Percentiles rank a stretch among this genome's conserved stretches.
Conservation (phyloP, 2,113 vertebrate genomes). For the Tetrao urogallus region DNA sequence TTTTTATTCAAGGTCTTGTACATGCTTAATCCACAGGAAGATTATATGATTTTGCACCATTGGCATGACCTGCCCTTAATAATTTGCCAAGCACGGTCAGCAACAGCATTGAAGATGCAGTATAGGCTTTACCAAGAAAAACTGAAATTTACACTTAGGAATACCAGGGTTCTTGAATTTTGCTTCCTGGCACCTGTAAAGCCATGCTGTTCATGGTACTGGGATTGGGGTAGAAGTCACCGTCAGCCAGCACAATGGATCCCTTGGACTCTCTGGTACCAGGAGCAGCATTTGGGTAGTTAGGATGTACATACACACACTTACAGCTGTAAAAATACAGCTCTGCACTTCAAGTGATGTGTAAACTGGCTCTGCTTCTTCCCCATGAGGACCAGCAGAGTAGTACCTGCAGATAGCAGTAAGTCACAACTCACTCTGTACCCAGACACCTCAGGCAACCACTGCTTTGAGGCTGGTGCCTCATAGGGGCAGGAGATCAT, state of each 20-base stretch:
- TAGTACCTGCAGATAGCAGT: not conserved
- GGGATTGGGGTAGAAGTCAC: not conserved
- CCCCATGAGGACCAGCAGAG: not conserved
- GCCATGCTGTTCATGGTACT: not conserved
- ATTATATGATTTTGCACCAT: not conserved
- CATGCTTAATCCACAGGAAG: not conserved
- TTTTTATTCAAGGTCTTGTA: not conserved
- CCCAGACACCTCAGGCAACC: not conserved
- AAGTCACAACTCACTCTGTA: fast-evolving
- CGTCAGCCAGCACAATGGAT: fast-evolving
- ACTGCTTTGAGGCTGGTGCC: not conserved
- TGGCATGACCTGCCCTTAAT: not conserved
- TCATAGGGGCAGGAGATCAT: not conserved
- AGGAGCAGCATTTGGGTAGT: not conserved
- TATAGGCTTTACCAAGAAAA: not conserved
- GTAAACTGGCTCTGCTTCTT: not conserved
- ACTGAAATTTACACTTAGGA: not conserved
- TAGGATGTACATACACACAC: not conserved
- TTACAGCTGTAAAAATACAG: not conserved
- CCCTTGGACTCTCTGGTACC: not conserved
- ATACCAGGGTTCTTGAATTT: not conserved
- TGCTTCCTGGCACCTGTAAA: not conserved
- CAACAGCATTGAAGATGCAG: not conserved
- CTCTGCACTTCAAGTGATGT: not conserved
- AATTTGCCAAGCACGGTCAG: not conserved